Evolutionary conservation across 2,888 invertebrate genomes (phyloP).

Genomic region (Morpho deidamia): DNA sequence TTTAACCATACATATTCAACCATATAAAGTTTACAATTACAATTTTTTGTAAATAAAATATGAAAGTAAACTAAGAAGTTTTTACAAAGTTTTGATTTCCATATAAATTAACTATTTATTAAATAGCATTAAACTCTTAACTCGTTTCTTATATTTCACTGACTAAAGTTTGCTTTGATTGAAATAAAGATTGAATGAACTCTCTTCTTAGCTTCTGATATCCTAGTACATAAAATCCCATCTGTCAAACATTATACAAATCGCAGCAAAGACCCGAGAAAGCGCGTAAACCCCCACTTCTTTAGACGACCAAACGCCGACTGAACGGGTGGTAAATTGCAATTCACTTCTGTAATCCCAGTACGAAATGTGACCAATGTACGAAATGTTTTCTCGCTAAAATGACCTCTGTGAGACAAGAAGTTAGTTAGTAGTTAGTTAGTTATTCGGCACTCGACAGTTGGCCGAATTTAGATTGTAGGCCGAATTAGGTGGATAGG

Average conservation of each 20-base stretch:
- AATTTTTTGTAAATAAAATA: too few species aligned
- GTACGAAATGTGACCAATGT: slow-evolving; percentile 34
- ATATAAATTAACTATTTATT: too few species aligned
- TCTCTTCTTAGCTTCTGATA: slow-evolving; percentile 14
- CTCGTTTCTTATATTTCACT: too few species aligned
- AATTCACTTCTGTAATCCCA: slow-evolving; percentile 36
- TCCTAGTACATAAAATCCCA: slow-evolving; percentile 26
- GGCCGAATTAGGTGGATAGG: too few species aligned
- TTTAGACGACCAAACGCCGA: slow-evolving; percentile 17
- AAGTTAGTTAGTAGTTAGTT: too few species aligned
- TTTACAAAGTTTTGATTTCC: too few species aligned
- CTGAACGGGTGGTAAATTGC: slow-evolving; percentile 3
- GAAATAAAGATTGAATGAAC: background rate
- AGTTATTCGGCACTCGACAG: background rate
- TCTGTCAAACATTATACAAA: slow-evolving; percentile 17
- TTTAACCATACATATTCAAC: too few species aligned
- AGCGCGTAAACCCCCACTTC: slow-evolving; percentile 11
- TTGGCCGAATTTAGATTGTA: background rate
- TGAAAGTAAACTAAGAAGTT: too few species aligned
- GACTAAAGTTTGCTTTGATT: too few species aligned
- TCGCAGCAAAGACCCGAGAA: slow-evolving; percentile 8
- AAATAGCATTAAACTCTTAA: too few species aligned
- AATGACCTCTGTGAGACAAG: background rate
- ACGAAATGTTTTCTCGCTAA: slow-evolving; percentile 2
- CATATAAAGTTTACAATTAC: too few species aligned